A percentile compares a stretch with the other conserved stretches of the same genome.
phyloP scores from a whole-genome alignment of 2,888 invertebrate species.

The Morpho achilles region DNA sequence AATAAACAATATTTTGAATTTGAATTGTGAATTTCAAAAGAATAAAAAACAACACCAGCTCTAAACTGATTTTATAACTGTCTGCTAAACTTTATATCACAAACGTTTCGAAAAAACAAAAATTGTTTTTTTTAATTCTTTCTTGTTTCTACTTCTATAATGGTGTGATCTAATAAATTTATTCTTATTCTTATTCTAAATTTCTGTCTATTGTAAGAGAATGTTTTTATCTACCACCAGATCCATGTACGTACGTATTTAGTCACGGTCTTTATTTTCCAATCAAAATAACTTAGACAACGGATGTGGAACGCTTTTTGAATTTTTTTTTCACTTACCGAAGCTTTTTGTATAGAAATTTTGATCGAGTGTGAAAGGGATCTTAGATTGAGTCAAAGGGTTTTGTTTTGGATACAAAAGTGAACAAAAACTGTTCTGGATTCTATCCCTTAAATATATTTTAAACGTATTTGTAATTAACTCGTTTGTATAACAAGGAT shows the following conservation, averaged over 20 bases:
- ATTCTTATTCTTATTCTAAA: too few relatives aligned
- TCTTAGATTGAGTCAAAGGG: constrained; percentile 63
- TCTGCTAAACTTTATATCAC: too few relatives aligned
- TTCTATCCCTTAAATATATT: constrained; percentile 4
- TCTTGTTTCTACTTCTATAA: too few relatives aligned
- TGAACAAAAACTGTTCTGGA: constrained; percentile 11
- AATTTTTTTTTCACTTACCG: constrained; percentile 37
- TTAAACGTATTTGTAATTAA: constrained; percentile 2
- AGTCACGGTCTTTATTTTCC: constrained; percentile 72
- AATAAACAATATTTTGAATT: too few relatives aligned
- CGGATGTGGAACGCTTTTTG: constrained; percentile 57
- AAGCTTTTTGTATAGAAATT: constrained; percentile 52
- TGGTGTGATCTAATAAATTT: too few relatives aligned
- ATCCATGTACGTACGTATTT: constrained; percentile 34
- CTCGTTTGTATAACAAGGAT: constrained; percentile 1
- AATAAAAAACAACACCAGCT: too few relatives aligned
- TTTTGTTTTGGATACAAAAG: constrained; percentile 35
- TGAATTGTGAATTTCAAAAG: too few relatives aligned
- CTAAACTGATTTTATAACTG: too few relatives aligned
- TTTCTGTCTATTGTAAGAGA: not conserved
- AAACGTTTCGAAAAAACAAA: too few relatives aligned
- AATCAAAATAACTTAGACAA: constrained; percentile 70
- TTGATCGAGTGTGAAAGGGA: constrained; percentile 73
- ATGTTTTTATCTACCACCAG: constrained; percentile 4
- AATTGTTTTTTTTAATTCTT: too few relatives aligned